A percentile compares a stretch with the other conserved stretches of the same genome.
Evolutionary conservation across 37 sponge, comb jelly and placozoan species (phyloP).

Genomic region (Mnemiopsis leidyi): DNA sequence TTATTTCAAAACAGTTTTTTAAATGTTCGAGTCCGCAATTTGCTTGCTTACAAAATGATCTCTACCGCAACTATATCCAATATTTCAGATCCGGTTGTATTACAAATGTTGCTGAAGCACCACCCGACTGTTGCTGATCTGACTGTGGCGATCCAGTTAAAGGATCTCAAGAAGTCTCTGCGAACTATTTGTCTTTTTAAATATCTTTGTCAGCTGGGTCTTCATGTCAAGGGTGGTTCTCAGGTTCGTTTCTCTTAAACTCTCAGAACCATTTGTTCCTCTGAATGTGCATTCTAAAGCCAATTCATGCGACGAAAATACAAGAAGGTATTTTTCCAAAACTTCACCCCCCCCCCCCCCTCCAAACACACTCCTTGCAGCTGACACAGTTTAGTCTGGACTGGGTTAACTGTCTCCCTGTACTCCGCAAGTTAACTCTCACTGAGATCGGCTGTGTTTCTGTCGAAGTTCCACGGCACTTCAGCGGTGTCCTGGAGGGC

Average conservation of each 20-base stretch:
- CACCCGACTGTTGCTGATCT: slow-evolving; percentile 12
- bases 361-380: no score
- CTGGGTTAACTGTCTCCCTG: not conserved
- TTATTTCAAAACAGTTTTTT: no score
- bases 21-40: no score
- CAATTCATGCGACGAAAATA: no score
- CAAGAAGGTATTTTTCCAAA: no score
- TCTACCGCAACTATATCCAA: no score
- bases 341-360: no score
- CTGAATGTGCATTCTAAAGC: no score
- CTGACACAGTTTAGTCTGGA: not conserved
- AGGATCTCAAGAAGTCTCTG: slow-evolving; percentile 1
- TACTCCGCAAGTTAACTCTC: not conserved
- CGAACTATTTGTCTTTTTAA: slow-evolving; percentile 28
- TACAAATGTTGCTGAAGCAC: slow-evolving; percentile 46
- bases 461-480: not conserved
- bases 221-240: slow-evolving; percentile 39
- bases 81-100: slow-evolving; percentile 26
- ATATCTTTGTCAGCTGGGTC: not conserved
- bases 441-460: slow-evolving; percentile 18
- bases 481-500: not conserved
- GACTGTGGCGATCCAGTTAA: not conserved
- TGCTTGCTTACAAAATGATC: no score
- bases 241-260: slow-evolving; percentile 5
- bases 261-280: no score